A percentile compares a stretch with the other conserved stretches of the same genome.
Evolutionary conservation across 2,888 invertebrate genomes (phyloP).

Genomic region (Acanthosepion pharaonis): DNA sequence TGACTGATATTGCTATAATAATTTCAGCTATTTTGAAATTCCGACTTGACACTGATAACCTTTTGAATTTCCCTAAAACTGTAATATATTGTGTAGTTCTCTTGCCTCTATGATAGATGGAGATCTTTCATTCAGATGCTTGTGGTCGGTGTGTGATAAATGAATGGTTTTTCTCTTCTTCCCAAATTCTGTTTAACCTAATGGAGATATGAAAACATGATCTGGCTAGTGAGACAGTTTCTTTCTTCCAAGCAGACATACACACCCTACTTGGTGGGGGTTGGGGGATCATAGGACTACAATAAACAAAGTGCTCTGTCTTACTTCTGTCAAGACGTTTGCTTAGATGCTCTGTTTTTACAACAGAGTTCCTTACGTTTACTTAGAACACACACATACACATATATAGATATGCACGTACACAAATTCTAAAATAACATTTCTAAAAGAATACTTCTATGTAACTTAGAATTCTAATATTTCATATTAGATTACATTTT

Average conservation of each 20-base stretch:
- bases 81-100: neutral
- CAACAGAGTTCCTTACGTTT: neutral
- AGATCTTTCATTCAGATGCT: neutral
- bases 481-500: neutral
- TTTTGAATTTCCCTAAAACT: too few species aligned
- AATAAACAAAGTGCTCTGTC: neutral
- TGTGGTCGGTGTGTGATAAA: neutral
- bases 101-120: neutral
- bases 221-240: neutral
- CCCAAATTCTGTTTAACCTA: neutral
- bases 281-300: neutral
- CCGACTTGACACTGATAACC: too few species aligned
- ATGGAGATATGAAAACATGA: neutral
- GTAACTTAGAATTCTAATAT: neutral
- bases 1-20: too few species aligned
- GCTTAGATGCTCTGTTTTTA: neutral
- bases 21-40: too few species aligned
- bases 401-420: neutral
- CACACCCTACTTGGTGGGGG: neutral
- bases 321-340: neutral
- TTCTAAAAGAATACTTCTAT: neutral
- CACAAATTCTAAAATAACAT: too few species aligned
- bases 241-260: neutral
- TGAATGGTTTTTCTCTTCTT: neutral
- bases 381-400: neutral